Evolutionary conservation across 2,113 vertebrate species (phyloP).

Genomic region (Nanorana parkeri): DNA sequence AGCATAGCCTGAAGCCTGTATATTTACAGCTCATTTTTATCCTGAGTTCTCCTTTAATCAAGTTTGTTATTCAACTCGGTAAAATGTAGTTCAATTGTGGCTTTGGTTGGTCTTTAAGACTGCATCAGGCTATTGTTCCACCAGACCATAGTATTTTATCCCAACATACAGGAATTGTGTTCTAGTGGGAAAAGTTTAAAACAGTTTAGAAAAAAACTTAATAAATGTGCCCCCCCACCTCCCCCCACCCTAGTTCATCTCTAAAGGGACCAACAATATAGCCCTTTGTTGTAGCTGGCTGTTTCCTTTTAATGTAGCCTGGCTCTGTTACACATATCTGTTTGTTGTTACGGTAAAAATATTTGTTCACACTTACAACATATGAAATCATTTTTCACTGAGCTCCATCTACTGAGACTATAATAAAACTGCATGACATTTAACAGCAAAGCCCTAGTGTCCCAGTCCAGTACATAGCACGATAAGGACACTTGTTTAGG

Average conservation of each 20-base stretch:
- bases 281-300: slow-evolving; percentile 14
- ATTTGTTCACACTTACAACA: slow-evolving; percentile 49
- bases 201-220: slow-evolving; percentile 24
- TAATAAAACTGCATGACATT: slow-evolving; percentile 25
- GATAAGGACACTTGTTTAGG: slow-evolving; percentile 21
- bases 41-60: too few relatives aligned
- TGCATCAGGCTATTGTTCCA: background rate
- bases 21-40: too few relatives aligned
- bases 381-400: slow-evolving; percentile 18
- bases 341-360: slow-evolving; percentile 39
- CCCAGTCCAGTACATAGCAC: background rate
- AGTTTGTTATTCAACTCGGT: too few relatives aligned
- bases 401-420: slow-evolving; percentile 23
- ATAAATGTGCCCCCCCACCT: background rate
- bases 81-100: too few relatives aligned
- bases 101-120: background rate
- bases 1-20: too few relatives aligned
- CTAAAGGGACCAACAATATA: slow-evolving; percentile 7
- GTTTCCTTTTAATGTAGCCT: background rate
- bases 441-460: background rate
- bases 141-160: background rate
- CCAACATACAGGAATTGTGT: background rate
- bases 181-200: slow-evolving; percentile 14
- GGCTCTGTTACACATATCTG: slow-evolving; percentile 27
- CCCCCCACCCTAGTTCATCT: background rate